Evolutionary conservation across 1,140 invertebrate species (phyloP), one percentile per base, ranked within the genome.

Genomic region (Drosophila biarmipes): DNA sequence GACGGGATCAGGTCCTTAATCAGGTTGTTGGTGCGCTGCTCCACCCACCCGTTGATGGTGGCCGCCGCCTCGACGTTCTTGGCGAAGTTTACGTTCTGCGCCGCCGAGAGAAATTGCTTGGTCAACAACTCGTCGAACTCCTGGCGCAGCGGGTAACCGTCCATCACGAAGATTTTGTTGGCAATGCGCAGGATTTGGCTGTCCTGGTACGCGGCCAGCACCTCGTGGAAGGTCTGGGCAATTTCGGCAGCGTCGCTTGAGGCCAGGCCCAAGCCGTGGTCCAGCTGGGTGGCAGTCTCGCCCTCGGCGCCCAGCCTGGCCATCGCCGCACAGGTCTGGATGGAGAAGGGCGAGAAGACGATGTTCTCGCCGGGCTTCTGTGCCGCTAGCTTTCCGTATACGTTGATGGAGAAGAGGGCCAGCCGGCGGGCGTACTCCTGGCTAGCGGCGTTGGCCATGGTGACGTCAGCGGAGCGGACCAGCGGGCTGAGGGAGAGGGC

Each of bases 41-140:
- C 91, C 15, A 95, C 94, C 94, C 94, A 95, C 3, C 71, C 31
- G 67, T 96, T 96, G 31, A 96, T 95, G 0, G 34, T 75, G 6
- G 79, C 52, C 5, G 92, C 90, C 0, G 94, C 84, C 51, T 72
- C 57, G 2, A 57, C 62, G 46, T 57, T 74, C 6, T 90, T 59
- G 4, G 34, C 43, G 67, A 95, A 95, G 79, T 94, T 78, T 4
- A 94, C 56, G 27, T 68, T 77, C 29, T 93, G 93, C 57, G 69
- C 91, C 14, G 61, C 24, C 29, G 91, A 89, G 7, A 82, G 72
- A 34, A 92, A 92, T 38, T 92, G 48, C 55, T 81, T 75, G 15
- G 71, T 55, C 4, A 90, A 45, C 34, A 91, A 43, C 19, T 67
- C 35, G 11, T 77, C 79, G 11, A 82, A 92, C 11, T 90, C 54